Conservation (phyloP, 2,888 invertebrate species). For the Fissipunctia ypsillon region DNA sequence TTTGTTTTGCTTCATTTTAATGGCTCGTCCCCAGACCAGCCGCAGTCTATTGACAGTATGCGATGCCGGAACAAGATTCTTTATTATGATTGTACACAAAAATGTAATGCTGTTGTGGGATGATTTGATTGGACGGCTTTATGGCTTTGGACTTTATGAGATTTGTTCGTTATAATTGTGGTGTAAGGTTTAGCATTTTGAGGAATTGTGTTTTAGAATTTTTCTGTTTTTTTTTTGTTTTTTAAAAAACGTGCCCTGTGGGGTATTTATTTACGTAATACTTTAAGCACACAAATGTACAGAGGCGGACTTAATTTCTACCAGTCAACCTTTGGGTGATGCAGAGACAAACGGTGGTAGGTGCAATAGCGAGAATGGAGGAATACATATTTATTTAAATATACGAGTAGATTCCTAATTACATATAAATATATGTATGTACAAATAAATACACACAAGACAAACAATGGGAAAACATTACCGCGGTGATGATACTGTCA, state of each 20-base stretch:
- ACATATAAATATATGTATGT: no score
- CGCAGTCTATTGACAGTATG: conserved; percentile 66
- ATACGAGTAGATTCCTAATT: no score
- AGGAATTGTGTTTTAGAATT: conserved; percentile 32
- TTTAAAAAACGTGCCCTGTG: neutral
- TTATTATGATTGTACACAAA: conserved; percentile 72
- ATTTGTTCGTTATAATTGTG: conserved; percentile 58
- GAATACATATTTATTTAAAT: no score
- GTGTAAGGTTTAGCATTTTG: conserved; percentile 26
- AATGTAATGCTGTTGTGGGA: conserved; percentile 57
- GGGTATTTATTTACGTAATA: neutral
- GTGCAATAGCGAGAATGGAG: no score
- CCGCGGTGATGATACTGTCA: no score
- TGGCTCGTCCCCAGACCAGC: conserved; percentile 52
- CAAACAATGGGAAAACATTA: no score
- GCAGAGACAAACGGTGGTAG: no score
- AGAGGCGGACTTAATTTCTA: no score
- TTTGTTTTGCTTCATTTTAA: conserved; percentile 62
- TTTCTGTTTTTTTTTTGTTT: neutral
- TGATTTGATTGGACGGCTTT: conserved; percentile 62
- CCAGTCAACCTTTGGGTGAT: no score
- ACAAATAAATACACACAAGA: no score
- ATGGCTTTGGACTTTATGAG: conserved; percentile 44
- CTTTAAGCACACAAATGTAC: no score
- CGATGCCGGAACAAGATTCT: conserved; percentile 66